Evolutionary conservation across 2,113 vertebrate species (phyloP).

Genomic region (Mesembrinibis cayennensis): DNA sequence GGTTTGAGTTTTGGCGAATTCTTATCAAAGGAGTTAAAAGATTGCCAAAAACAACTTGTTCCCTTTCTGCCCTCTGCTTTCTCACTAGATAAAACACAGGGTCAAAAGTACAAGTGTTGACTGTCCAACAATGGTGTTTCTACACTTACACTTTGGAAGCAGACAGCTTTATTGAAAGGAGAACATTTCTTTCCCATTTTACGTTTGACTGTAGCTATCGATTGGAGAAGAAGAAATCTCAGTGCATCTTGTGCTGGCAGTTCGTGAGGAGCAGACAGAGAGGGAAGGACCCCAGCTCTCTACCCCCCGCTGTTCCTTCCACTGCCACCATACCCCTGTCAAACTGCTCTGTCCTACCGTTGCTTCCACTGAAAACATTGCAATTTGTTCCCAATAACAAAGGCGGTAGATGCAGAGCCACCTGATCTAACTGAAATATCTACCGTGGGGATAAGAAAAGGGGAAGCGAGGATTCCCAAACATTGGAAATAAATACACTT

Average conservation of each 20-base stretch:
- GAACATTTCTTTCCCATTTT: not conserved
- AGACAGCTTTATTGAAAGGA: not conserved
- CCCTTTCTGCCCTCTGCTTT: not conserved
- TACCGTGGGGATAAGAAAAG: rapidly evolving
- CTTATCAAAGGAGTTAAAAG: not conserved
- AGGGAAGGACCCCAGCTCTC: not conserved
- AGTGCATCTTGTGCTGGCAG: rapidly evolving
- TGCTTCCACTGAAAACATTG: not conserved
- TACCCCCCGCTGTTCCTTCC: rapidly evolving
- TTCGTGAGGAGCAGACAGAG: rapidly evolving
- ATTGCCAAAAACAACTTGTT: not conserved
- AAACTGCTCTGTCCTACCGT: not conserved
- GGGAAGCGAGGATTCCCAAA: not conserved
- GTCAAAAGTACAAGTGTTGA: not conserved
- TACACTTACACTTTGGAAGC: not conserved
- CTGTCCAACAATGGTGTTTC: not conserved
- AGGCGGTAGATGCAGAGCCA: rapidly evolving
- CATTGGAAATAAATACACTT: not conserved
- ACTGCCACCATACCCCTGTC: rapidly evolving
- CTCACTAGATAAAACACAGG: not conserved
- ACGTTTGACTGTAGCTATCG: not conserved
- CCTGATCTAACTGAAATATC: not conserved
- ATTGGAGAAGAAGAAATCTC: not conserved
- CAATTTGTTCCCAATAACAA: rapidly evolving
- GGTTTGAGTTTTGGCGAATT: not conserved